Conservation (phyloP, 2,113 vertebrate genomes). For the Loxodonta africana region DNA sequence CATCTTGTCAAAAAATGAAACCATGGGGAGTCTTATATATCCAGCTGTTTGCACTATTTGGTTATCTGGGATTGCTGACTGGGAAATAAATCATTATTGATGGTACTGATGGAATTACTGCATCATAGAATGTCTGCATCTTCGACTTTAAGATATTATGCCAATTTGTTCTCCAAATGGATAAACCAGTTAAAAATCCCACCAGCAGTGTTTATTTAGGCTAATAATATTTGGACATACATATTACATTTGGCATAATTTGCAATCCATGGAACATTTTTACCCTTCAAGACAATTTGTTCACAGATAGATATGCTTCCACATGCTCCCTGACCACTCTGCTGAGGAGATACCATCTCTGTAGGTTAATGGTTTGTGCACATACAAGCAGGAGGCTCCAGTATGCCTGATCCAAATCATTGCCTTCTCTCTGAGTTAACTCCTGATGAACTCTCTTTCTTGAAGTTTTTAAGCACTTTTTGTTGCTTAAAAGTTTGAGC, state of each 20-base stretch:
- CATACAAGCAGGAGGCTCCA: not conserved
- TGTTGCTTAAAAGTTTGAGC: not conserved
- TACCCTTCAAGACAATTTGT: not conserved
- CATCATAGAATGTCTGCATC: not conserved
- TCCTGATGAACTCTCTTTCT: not conserved
- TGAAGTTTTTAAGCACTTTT: not conserved
- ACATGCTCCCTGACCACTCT: not conserved
- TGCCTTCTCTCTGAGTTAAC: not conserved
- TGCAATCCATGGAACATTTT: not conserved
- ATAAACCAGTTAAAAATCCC: not conserved
- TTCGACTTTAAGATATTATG: not conserved
- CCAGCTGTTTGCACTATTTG: not conserved
- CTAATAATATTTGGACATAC: not conserved
- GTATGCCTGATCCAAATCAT: not conserved
- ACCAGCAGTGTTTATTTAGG: not conserved
- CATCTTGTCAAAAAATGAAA: constrained; percentile 23
- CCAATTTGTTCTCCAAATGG: constrained; percentile 23
- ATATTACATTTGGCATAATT: not conserved
- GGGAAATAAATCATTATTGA: not conserved
- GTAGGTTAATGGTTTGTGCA: not conserved
- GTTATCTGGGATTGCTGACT: not conserved
- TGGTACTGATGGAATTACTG: not conserved
- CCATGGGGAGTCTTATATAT: not conserved
- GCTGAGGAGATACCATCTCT: not conserved
- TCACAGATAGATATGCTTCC: not conserved